Base-by-base conservation (phyloP, 1,140 invertebrate species). In the Calosoma granatense region DNA sequence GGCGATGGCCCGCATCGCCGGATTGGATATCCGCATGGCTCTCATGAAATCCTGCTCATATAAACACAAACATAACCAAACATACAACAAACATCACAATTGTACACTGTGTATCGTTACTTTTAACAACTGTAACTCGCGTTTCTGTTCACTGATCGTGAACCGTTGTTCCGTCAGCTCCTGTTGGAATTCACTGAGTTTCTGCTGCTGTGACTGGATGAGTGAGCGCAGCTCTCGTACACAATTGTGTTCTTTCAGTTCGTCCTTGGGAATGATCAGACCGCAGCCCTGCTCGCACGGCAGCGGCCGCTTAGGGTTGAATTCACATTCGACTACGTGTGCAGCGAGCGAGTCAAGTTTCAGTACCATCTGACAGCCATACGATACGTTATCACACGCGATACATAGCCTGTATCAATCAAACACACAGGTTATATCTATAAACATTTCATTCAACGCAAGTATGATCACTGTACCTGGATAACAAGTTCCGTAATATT, bases 221-320 rank as follows among this genome's bases (percentile, higher is more conserved):
- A 94, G 69, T 6, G 81, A 81, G 54, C 92, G 78, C 1, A 97
- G 72, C 72, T 96, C 92, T 60, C 86, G 78, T 3, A 96, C 86
- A 71, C 94, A 97, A 67, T 97, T 96, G 67, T 97, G 94, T 63
- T 93, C 88, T 70, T 90, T 90, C 0, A 96, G 70, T 72, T 97
- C 92, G 76, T 97, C 93, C 75, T 95, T 97, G 20, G 94, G 93
- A 65, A 97, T 90, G 54, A 95, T 85, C 20, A 95, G 77, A 39
- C 91, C 92, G 71, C 94, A 97, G 2, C 94, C 94, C 67, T 88
- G 84, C 64, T 95, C 92, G 73, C 94, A 97, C 20, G 86, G 84
- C 59, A 94, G 86, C 15, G 92, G 93, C 69, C 91, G 81, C 71
- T 96, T 96, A 2, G 94, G 94, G 74, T 97, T 97, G 66, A 85